Evolutionary conservation across 2,113 vertebrate genomes (phyloP).

Genomic region (Dromaius novaehollandiae): DNA sequence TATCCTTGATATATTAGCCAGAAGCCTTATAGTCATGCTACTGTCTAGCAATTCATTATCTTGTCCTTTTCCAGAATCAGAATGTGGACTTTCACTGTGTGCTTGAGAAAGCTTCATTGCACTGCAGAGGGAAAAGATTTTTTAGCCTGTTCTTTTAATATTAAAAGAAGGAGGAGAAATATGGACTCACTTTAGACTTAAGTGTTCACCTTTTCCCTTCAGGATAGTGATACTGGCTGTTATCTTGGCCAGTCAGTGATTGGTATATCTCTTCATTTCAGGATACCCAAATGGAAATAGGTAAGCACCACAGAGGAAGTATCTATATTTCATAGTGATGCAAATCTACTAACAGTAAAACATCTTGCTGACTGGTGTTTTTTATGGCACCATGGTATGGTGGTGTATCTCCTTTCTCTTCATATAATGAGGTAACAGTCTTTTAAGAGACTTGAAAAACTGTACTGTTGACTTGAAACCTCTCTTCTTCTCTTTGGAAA

Average conservation of each 20-base stretch:
- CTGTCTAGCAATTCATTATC: neutral
- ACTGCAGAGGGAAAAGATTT: neutral
- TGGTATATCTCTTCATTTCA: neutral
- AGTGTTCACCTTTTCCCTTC: neutral
- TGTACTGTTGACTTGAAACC: neutral
- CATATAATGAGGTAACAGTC: neutral
- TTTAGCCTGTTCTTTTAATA: neutral
- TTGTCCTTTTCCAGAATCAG: neutral
- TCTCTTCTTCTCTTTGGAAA: neutral
- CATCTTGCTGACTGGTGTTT: neutral
- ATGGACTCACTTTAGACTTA: neutral
- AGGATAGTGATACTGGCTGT: neutral
- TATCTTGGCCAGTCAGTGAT: neutral
- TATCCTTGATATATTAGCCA: neutral
- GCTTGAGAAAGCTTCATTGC: neutral
- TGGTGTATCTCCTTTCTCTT: neutral
- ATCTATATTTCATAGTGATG: neutral
- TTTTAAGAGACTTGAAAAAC: neutral
- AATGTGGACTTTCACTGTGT: neutral
- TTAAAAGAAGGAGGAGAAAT: neutral
- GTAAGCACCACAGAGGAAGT: neutral
- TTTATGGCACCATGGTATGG: neutral
- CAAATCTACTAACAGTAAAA: neutral
- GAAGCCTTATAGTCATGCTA: rapidly evolving
- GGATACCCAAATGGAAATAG: neutral